Conservation (phyloP, 2,113 vertebrate genomes). For the Haliaeetus leucogaster region DNA sequence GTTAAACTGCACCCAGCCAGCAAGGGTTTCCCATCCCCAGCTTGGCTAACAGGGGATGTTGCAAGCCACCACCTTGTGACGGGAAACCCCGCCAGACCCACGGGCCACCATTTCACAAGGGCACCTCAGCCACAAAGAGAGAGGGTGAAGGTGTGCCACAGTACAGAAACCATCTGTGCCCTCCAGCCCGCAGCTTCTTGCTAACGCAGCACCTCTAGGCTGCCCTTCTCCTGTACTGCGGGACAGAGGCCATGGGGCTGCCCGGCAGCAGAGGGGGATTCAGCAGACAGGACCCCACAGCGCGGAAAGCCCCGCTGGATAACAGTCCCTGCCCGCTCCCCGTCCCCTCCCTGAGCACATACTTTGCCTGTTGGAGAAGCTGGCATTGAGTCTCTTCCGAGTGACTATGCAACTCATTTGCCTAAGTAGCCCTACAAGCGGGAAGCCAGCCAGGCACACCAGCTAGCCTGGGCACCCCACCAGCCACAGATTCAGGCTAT, state of each 20-base stretch:
- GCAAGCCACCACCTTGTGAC: background rate
- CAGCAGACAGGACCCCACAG: accelerated
- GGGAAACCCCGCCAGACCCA: background rate
- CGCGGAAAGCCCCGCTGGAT: background rate
- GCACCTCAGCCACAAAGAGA: background rate
- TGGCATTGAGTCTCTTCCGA: background rate
- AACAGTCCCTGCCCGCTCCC: background rate
- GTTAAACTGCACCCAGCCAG: background rate
- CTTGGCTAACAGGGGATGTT: background rate
- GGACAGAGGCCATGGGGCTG: background rate
- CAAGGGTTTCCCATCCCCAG: background rate
- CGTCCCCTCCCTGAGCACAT: background rate
- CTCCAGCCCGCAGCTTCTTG: background rate
- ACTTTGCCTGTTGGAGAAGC: background rate
- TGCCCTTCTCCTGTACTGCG: accelerated
- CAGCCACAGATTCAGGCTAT: background rate
- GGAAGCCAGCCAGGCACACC: background rate
- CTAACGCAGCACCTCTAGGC: background rate
- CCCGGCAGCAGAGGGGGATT: background rate
- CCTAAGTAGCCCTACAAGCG: background rate
- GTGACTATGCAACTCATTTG: background rate
- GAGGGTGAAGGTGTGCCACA: background rate
- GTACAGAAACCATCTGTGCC: background rate
- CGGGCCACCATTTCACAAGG: background rate
- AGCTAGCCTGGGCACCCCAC: background rate